A percentile compares a stretch with the other conserved stretches of the same genome.
phyloP scores from a whole-genome alignment of 2,113 vertebrate genomes.

The Sturnira hondurensis region DNA sequence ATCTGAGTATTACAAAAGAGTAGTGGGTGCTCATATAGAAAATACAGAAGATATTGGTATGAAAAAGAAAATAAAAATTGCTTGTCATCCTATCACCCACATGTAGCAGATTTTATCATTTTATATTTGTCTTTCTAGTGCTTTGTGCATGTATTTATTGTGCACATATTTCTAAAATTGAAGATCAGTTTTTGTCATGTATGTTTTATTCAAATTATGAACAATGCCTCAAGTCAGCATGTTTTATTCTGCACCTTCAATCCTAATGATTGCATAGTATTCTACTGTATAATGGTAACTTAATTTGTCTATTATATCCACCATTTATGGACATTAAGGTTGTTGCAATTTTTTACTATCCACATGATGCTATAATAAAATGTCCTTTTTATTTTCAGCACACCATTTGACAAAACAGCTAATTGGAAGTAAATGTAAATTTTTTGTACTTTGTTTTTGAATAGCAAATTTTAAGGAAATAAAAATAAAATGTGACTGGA shows the following conservation, averaged over 20 bases:
- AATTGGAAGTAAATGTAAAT: neutral
- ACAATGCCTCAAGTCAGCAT: rapidly evolving
- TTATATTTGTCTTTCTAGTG: neutral
- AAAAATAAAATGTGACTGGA: neutral
- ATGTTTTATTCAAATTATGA: neutral
- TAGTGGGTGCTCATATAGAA: neutral
- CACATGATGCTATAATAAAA: neutral
- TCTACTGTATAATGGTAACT: neutral
- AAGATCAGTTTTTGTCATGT: neutral
- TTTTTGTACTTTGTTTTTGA: neutral
- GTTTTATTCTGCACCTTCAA: neutral
- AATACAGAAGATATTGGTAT: neutral
- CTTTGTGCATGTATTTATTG: neutral
- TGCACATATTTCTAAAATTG: neutral
- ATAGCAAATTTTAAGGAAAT: neutral
- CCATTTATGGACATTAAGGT: neutral
- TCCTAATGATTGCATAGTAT: neutral
- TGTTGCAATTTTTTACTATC: neutral
- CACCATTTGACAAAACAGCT: neutral
- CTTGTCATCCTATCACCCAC: neutral
- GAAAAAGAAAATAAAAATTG: neutral
- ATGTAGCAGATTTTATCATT: neutral
- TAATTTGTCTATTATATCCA: neutral
- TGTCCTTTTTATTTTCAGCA: neutral
- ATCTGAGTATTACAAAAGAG: neutral